Evolutionary conservation across 2,888 invertebrate species (phyloP).

Genomic region (Oligia strigilis): DNA sequence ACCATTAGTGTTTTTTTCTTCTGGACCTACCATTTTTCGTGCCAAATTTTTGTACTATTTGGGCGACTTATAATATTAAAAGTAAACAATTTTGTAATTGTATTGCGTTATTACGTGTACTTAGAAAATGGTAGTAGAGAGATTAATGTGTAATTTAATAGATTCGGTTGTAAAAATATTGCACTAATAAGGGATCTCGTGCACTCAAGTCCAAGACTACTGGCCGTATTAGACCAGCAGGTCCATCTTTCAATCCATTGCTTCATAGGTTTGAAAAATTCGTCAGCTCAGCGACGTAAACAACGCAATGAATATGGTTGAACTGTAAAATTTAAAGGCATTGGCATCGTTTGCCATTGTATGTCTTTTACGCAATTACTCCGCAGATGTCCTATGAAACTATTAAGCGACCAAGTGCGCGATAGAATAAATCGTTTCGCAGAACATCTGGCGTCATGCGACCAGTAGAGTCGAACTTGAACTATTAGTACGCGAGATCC

Average conservation of each 20-base stretch:
- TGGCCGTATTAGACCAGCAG: not conserved
- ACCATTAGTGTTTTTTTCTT: conserved; percentile 15
- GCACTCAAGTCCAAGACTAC: not conserved
- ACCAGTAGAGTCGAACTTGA: not conserved
- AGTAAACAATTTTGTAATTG: conserved; percentile 13
- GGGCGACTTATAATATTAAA: conserved; percentile 1
- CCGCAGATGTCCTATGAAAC: not conserved
- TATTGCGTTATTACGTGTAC: conserved; percentile 11
- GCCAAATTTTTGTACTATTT: conserved; percentile 51
- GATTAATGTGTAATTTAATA: conserved; percentile 9
- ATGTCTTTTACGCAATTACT: not conserved
- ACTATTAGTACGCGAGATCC: not conserved
- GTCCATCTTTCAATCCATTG: not conserved
- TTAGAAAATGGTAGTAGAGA: conserved; percentile 14
- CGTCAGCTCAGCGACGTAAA: not conserved
- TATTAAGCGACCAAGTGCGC: not conserved
- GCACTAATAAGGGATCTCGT: not conserved
- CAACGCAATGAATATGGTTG: not conserved
- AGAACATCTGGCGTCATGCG: not conserved
- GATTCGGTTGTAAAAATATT: conserved; percentile 5
- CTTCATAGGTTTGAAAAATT: not conserved
- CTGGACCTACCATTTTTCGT: conserved; percentile 37
- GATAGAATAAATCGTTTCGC: not conserved
- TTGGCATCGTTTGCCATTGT: not conserved
- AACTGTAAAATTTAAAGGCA: not conserved